phyloP scores from a whole-genome alignment of 2,888 invertebrate genomes.

The Idaea biselata region DNA sequence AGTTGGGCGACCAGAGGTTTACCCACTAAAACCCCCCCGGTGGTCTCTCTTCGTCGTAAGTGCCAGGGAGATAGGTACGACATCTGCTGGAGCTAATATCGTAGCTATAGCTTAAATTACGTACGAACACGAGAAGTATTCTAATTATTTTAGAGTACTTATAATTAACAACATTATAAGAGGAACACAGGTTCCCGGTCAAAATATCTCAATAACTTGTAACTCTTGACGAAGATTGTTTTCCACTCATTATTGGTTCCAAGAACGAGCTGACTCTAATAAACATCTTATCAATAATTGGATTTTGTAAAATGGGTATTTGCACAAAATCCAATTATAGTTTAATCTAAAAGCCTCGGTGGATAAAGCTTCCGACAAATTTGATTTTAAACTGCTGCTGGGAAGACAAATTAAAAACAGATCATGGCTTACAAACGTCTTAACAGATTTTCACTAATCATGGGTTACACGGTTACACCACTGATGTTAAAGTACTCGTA shows the following conservation, averaged over 20 bases:
- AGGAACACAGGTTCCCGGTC: too few species aligned
- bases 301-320: background rate
- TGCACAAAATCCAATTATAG: background rate
- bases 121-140: too few species aligned
- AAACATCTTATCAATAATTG: background rate
- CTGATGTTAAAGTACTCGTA: background rate
- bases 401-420: background rate
- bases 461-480: background rate
- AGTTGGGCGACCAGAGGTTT: too few species aligned
- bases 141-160: too few species aligned
- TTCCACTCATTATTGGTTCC: background rate
- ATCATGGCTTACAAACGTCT: background rate
- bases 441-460: background rate
- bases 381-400: conserved; percentile 2
- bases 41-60: too few species aligned
- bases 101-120: too few species aligned
- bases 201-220: background rate
- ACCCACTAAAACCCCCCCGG: too few species aligned
- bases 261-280: background rate
- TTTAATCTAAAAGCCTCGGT: background rate
- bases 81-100: too few species aligned
- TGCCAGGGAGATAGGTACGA: too few species aligned
- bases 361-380: background rate
- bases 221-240: background rate
- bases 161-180: too few species aligned